phyloP scores from a whole-genome alignment of 2,888 invertebrate species.

The Chelonus formosanus region DNA sequence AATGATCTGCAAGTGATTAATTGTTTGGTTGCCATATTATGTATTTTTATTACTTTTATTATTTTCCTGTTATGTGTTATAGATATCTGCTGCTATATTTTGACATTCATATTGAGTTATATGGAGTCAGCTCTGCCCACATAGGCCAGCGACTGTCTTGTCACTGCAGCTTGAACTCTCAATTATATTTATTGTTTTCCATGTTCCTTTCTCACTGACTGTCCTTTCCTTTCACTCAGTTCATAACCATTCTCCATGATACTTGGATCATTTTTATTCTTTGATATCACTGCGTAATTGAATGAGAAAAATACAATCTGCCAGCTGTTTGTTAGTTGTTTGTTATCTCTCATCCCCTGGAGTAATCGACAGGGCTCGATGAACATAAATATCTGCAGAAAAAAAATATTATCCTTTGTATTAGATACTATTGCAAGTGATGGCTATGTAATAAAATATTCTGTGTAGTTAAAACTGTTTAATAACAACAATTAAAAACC shows the following conservation, averaged over 20 bases:
- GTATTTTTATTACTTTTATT: conserved; percentile 22
- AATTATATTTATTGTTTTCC: too few relatives aligned
- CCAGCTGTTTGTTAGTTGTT: background rate
- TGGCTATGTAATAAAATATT: conserved; percentile 1
- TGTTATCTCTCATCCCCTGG: conserved; percentile 11
- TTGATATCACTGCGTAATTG: background rate
- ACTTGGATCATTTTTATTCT: conserved; percentile 3
- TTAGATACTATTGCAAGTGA: background rate
- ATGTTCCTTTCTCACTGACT: conserved; percentile 38
- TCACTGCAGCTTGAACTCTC: conserved; percentile 45
- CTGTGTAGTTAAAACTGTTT: too few relatives aligned
- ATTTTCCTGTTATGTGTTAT: conserved; percentile 16
- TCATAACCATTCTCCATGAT: conserved; percentile 13
- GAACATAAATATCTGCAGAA: background rate
- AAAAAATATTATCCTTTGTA: conserved; percentile 1
- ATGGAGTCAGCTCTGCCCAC: conserved; percentile 47
- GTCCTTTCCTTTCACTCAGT: conserved; percentile 34
- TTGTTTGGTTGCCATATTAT: conserved; percentile 36
- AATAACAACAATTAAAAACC: too few relatives aligned
- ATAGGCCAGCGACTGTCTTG: conserved; percentile 53
- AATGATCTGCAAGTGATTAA: too few relatives aligned
- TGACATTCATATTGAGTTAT: conserved; percentile 35
- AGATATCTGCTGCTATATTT: conserved; percentile 10
- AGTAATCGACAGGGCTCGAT: conserved; percentile 22
- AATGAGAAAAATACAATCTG: conserved; percentile 15